Evolutionary conservation across 37 sponge, comb jelly and placozoan species (phyloP).

Genomic region (Mnemiopsis leidyi): DNA sequence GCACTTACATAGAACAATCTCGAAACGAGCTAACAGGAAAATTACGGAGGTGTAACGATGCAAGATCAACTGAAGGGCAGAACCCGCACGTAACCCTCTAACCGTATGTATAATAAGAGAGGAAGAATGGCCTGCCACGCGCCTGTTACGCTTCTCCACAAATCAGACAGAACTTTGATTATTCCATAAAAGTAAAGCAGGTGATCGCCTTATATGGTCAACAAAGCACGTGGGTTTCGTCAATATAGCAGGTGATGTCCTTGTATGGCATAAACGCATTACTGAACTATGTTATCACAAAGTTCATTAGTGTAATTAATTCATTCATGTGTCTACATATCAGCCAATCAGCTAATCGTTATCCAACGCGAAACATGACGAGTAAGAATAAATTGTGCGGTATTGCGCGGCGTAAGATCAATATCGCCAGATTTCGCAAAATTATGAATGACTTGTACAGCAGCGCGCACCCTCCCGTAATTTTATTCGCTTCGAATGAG

Average conservation of each 20-base stretch:
- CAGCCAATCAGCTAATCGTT: conserved; percentile 5
- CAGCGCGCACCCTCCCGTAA: too few species aligned
- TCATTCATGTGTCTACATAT: conserved; percentile 49
- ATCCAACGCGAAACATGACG: conserved; percentile 28
- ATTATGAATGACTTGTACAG: too few species aligned
- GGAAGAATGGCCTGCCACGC: conserved; percentile 61
- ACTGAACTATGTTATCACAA: conserved; percentile 63
- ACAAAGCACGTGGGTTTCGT: background rate
- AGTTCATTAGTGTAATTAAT: conserved; percentile 64
- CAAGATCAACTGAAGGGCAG: background rate
- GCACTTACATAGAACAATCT: background rate
- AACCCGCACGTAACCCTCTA: conserved; percentile 3
- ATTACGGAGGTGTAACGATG: background rate
- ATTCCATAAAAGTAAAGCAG: background rate
- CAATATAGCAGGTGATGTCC: conserved; percentile 37
- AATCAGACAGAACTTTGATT: conserved; percentile 48
- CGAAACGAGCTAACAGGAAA: background rate
- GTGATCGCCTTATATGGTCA: background rate
- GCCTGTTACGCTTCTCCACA: conserved; percentile 57
- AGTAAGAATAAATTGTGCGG: background rate
- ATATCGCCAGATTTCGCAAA: too few species aligned
- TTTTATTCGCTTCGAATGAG: too few species aligned
- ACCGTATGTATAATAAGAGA: background rate
- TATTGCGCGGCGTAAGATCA: background rate
- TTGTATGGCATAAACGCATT: conserved; percentile 31